These are phyloP conservation scores for Peribatodes rhomboidaria DNA, from an alignment of 2,888 invertebrate species.

Conservation along the genomic window DNA sequence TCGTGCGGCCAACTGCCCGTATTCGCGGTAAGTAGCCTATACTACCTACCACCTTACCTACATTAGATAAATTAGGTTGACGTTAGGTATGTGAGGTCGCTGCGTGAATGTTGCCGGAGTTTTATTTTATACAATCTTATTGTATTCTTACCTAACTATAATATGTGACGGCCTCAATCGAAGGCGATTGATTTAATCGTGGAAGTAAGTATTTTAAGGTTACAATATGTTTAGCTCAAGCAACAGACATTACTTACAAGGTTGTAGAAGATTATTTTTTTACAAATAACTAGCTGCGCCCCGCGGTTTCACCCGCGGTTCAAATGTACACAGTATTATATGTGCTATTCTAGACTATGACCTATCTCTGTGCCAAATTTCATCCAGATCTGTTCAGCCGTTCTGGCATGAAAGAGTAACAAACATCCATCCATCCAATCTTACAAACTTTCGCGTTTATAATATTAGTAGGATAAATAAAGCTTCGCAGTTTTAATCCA, in stretches of 20 bases:
- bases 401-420: too few species aligned
- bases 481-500: too few species aligned
- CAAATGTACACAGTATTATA: too few species aligned
- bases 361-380: too few species aligned
- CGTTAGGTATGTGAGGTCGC: slow-evolving; percentile 29
- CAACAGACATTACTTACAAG: slow-evolving; percentile 22
- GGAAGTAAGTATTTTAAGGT: not conserved
- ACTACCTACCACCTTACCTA: slow-evolving; percentile 25
- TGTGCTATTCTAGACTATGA: too few species aligned
- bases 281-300: too few species aligned
- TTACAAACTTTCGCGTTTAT: too few species aligned
- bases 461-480: too few species aligned
- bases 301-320: too few species aligned
- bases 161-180: slow-evolving; percentile 8
- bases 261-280: slow-evolving; percentile 2
- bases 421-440: too few species aligned
- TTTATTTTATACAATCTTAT: slow-evolving; percentile 1
- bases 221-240: slow-evolving; percentile 7
- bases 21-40: slow-evolving; percentile 29
- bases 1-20: slow-evolving; percentile 34
- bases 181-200: slow-evolving; percentile 24
- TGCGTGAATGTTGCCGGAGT: slow-evolving; percentile 26
- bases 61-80: slow-evolving; percentile 36
- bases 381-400: too few species aligned
- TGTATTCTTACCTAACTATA: not conserved